Evolutionary conservation across 1,140 invertebrate species (phyloP), one percentile per base, ranked within the genome.

Genomic region (Oppia nitens): DNA sequence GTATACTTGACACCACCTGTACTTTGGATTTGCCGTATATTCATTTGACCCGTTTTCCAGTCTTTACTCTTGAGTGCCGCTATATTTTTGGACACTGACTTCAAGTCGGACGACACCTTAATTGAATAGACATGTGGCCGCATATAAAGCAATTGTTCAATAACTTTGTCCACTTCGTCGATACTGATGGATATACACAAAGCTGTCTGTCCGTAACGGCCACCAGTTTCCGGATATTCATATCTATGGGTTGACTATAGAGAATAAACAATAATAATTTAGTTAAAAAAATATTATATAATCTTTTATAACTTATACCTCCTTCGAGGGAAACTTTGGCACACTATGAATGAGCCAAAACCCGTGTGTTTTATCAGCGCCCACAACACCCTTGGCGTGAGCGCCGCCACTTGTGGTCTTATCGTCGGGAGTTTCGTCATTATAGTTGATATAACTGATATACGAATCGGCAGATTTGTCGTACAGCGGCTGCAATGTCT

Each of bases 281-380:
- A 9, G 17, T 40, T 17, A 40, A 17, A 40, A 40, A 6, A 40
- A 40, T 40, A 40, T 40, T 40, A 40, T 40, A 6, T 40, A 6
- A 40, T 40, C 6, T 9, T 17, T 40, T 6, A 40, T 40, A 9
- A 9, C 56, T 47, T 20, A 49, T 50, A 20, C 47, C 2, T 57
- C 47, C 12, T 1, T 14, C 12, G 47, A 11, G 9, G 86, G 86
- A 73, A 82, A 94, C 64, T 81, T 77, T 0, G 90, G 91, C 12
- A 91, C 84, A 56, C 88, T 94, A 70, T 95, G 91, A 21, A 94
- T 78, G 47, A 95, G 67, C 90, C 90, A 95, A 65, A 92, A 79
- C 4, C 75, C 69, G 21, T 55, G 40, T 1, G 47, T 2, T n/a
- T 52, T 72, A 64, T 87, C 79, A 20, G 80, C 80, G 6, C 83